Evolutionary conservation across 1,140 invertebrate genomes (phyloP), one percentile per base, ranked within the genome.

Genomic region (Onthophagus taurus): DNA sequence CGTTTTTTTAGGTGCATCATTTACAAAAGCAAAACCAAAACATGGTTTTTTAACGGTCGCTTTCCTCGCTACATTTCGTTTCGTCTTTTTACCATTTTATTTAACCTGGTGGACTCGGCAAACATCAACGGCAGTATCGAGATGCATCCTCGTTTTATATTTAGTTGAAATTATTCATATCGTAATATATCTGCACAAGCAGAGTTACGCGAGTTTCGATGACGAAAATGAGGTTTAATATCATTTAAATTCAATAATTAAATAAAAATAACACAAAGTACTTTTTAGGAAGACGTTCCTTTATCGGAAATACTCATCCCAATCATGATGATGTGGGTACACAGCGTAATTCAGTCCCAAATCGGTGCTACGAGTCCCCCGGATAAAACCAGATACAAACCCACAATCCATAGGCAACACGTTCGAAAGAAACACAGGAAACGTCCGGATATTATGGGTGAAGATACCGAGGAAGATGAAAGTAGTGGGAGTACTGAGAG

Each of bases 1-100:
- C n/a, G n/a, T 39, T 50, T 49, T 50, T 60, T 14, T 59, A 92
- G 89, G 89, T 31, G 93, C 89, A 14, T 90, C 89, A 34, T 94
- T 94, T 67, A 81, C 89, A 4, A 96, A 94, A 74, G 83, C 87
- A 6, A 94, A 94, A 61, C 88, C 90, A 1, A 89, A 91, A 54
- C 83, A 91, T 67, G 83, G 87, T 36, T 74, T 92, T 55, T 72
- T 81, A 8, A 84, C 83, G 8, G 84, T 92, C 31, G 78, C 86
- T 33, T 77, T 81, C 55, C 76, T 85, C 55, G 87, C 87, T 4
- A 66, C 89, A 18, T 67, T 85, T 31, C 72, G 90, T 44, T 76
- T 89, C 21, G 50, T 92, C 13, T 78, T 94, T 57, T 70, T 94
- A 41, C 91, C 91, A 1, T 68, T 85, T 8, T 83, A 87, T 59